Base-by-base conservation (phyloP, 2,888 invertebrate genomes). In the Ferdinandea cuprea region DNA sequence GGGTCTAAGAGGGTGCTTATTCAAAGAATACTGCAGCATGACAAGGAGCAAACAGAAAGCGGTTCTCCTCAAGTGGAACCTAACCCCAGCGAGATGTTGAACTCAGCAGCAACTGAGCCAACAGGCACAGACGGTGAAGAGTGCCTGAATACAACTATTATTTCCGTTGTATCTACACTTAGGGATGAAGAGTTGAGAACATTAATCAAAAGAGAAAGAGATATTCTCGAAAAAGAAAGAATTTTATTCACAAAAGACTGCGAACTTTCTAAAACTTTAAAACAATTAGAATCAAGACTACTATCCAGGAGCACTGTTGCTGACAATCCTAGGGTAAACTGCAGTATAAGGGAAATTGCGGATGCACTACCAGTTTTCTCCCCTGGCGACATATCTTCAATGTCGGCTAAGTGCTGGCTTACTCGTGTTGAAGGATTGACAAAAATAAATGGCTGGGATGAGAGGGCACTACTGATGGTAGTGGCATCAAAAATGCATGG, bases 361-460 rank as follows among this genome's bases (percentile, higher is more conserved):
- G 46, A 56, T 21, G 17, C 28, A 2, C 5, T 63, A 4, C 56
- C 73, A 48, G 9, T 35, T 0, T 73, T 73, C 15, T 28, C 35
- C 7, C 54, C 72, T 5, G 54, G 56, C 1, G 30, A 56, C 0
- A 46, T 73, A 11, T 19, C 46, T 1, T 72, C 54, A 8, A 46
- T 73, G 32, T 63, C 61, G 4, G 44, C 54, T 0, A 44, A 73
- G 9, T 9, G 28, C 15, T 73, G 72, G 72, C 37, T 63, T 2
- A 63, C 8, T 6, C 17, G 54, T 0, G 72, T 73, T 2, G 73
- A 58, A 28, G 13, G 15, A 1, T 21, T 74, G 21, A 21, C 13
- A n/a, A 74, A 56, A 15, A 63, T 63, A 7, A 61, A 59, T 25
- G 32, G 42, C 9, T 71, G 44, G 71, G 42, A 71, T 19, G 71